These are phyloP conservation scores for Matsumurasca onukii DNA, from an alignment of 1,140 invertebrate genomes.

Conservation along the genomic window DNA sequence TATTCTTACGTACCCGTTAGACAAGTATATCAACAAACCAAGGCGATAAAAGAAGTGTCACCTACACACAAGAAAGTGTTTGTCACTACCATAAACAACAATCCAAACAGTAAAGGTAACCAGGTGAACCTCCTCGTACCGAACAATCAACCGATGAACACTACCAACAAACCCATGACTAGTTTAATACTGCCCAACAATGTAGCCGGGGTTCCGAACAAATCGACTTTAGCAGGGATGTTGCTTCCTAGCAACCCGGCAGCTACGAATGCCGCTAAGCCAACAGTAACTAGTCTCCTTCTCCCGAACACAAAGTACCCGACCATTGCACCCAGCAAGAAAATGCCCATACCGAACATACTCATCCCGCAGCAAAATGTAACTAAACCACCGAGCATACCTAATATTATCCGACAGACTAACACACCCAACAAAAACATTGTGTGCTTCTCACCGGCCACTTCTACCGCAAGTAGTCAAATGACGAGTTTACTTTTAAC, in stretches of 20 bases:
- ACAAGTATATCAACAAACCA: slow-evolving; percentile 10
- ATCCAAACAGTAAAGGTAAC: slow-evolving; percentile 1
- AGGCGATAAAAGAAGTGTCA: not conserved
- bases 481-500: slow-evolving; percentile 15
- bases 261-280: not conserved
- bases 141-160: not conserved
- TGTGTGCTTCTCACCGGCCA: not conserved
- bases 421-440: not conserved
- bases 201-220: not conserved
- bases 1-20: slow-evolving; percentile 5
- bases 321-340: slow-evolving; percentile 18
- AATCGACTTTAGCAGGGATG: slow-evolving; percentile 22
- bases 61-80: slow-evolving; percentile 18
- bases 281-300: not conserved
- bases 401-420: slow-evolving; percentile 28
- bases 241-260: not conserved
- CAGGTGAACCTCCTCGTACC: slow-evolving; percentile 1
- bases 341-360: slow-evolving; percentile 18
- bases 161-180: slow-evolving; percentile 15
- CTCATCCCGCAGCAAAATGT: slow-evolving; percentile 20
- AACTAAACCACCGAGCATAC: slow-evolving; percentile 3
- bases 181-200: slow-evolving; percentile 24
- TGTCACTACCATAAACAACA: slow-evolving; percentile 6
- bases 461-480: not conserved
- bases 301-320: slow-evolving; percentile 14